Evolutionary conservation across 2,113 vertebrate genomes (phyloP), one percentile per base, ranked within the genome.

Genomic region (Sclerurus mexicanus): DNA sequence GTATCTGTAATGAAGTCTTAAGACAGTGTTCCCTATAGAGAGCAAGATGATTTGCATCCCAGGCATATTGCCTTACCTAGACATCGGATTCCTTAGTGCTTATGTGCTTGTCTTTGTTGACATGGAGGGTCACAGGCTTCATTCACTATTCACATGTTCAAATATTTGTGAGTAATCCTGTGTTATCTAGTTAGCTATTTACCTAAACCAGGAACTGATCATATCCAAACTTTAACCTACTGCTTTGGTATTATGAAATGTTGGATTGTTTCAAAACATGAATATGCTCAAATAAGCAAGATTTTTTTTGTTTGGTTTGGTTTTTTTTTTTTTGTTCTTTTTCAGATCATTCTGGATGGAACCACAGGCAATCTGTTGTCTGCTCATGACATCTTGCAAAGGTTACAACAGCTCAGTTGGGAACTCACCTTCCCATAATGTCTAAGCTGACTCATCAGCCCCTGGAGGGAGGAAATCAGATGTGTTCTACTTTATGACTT

Each of bases 271-370:
- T 72, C 62, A 95, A 91, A 95, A 71, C 44, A 62, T 91, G 73
- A 87, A 87, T 80, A 85, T 18, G 12, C 35, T 88, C 23, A 87
- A 97, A 76, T 97, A 96, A 96, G 68, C 71, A 94, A 56, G 35
- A 68, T 77, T 93, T 31, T 85, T 67, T 83, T 49, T 39, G n/a
- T n/a, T n/a, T n/a, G n/a, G n/a, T n/a, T n/a, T n/a, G n/a, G n/a
- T n/a, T n/a, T 59, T 91, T 7, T 46, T 19, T 19, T 46, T 46
- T 46, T 20, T 46, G 19, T 33, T 96, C 28, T 95, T 64, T 90
- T 97, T 92, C 96, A 98, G 98, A 97, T 95, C 93, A 96, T 97
- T 97, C 96, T 84, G 96, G 95, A 87, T 97, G 97, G 97, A 98
- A 92, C 49, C 59, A 25, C 76, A 96, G 92, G 69, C 85, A 82